Percentiles rank a stretch among this genome's conserved stretches.
phyloP scores from a whole-genome alignment of 2,888 invertebrate genomes.

The Argyresthia albistria region DNA sequence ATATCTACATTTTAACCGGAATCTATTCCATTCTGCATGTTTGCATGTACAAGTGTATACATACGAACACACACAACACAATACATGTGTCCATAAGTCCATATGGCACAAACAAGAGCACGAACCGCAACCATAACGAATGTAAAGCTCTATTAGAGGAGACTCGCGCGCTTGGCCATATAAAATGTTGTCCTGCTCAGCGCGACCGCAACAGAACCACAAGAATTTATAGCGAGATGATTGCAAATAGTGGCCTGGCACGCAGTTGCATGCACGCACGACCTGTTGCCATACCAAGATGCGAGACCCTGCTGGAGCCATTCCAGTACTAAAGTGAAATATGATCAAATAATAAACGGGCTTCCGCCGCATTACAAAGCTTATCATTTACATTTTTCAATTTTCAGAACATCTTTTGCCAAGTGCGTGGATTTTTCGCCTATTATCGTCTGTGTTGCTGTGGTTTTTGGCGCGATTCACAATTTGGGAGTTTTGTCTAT shows the following conservation, averaged over 20 bases:
- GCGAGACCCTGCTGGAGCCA: slow-evolving; percentile 14
- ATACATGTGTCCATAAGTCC: slow-evolving; percentile 3
- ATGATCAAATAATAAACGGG: slow-evolving; percentile 16
- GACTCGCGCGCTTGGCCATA: slow-evolving; percentile 13
- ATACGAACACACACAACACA: background rate
- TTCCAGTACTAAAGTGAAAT: slow-evolving; percentile 20
- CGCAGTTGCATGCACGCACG: slow-evolving; percentile 7
- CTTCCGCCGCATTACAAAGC: slow-evolving; percentile 6
- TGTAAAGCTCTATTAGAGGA: slow-evolving; percentile 6
- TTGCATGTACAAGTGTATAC: no score
- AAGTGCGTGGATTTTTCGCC: slow-evolving; percentile 22
- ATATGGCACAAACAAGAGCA: slow-evolving; percentile 6
- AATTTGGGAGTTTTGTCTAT: background rate
- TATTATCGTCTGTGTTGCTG: background rate
- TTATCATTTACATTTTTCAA: slow-evolving; percentile 72
- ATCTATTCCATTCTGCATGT: no score
- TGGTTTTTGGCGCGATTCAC: background rate
- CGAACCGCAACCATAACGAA: slow-evolving; percentile 13
- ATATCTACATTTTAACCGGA: no score
- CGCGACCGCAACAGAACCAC: slow-evolving; percentile 30
- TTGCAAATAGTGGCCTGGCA: slow-evolving; percentile 35
- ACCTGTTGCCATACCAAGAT: slow-evolving; percentile 9
- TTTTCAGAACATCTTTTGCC: slow-evolving; percentile 45
- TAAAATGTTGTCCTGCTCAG: slow-evolving; percentile 29
- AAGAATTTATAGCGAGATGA: slow-evolving; percentile 35